Conservation (phyloP, 2,888 invertebrate species). For the Eledone cirrhosa region DNA sequence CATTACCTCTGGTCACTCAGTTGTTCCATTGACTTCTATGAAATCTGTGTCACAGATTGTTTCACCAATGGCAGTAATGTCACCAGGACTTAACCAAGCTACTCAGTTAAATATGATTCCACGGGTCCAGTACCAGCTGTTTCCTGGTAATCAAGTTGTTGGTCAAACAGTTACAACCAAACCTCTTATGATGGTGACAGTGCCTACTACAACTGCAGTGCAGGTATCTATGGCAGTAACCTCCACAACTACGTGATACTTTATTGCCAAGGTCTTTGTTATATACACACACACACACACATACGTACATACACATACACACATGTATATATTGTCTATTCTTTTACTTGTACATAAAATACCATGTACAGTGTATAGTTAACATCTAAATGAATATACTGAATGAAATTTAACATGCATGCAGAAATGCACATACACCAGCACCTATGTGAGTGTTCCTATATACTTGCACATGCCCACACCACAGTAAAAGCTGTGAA, state of each 20-base stretch:
- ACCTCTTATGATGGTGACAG: conserved; percentile 42
- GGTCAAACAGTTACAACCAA: conserved; percentile 39
- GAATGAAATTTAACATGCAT: too few species aligned
- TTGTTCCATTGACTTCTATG: conserved; percentile 46
- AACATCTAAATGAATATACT: too few species aligned
- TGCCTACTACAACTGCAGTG: conserved; percentile 34
- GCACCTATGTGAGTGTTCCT: too few species aligned
- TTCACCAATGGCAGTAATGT: conserved; percentile 51
- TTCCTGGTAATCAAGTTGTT: conserved; percentile 32
- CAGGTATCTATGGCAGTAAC: conserved; percentile 24
- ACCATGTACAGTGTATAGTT: too few species aligned
- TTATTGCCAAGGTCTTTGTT: too few species aligned
- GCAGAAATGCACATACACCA: too few species aligned
- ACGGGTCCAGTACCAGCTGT: conserved; percentile 15
- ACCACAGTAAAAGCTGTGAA: too few species aligned
- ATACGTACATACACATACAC: too few species aligned
- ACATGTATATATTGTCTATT: too few species aligned
- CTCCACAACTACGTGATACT: conserved; percentile 21
- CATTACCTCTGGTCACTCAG: conserved; percentile 32
- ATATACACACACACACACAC: too few species aligned
- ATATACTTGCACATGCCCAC: too few species aligned
- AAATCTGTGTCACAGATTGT: conserved; percentile 46
- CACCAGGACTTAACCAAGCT: conserved; percentile 32
- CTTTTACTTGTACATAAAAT: too few species aligned
- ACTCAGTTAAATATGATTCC: conserved; percentile 18